phyloP scores from a whole-genome alignment of 2,113 vertebrate species.

The Cyphomyrus plagiostoma region DNA sequence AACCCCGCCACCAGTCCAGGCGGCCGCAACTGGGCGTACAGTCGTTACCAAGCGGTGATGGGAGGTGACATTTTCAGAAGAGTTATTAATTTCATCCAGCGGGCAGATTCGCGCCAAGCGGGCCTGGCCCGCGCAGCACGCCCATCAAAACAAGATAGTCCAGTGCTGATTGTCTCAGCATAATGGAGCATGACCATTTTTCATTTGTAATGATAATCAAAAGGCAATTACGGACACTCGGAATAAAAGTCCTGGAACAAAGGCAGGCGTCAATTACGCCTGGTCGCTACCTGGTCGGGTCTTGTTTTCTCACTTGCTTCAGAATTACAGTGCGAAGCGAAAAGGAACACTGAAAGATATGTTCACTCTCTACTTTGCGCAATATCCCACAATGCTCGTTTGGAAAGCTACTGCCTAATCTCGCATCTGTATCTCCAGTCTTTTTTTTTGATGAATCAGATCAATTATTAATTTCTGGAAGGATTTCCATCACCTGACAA shows the following conservation, averaged over 20 bases:
- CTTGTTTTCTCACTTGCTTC: background rate
- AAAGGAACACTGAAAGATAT: background rate
- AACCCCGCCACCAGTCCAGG: background rate
- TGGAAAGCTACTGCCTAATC: background rate
- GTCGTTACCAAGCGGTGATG: background rate
- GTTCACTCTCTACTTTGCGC: background rate
- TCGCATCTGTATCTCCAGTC: background rate
- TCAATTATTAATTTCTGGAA: background rate
- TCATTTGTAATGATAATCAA: slow-evolving; percentile 24
- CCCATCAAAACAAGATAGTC: background rate
- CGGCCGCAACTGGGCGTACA: background rate
- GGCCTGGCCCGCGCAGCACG: background rate
- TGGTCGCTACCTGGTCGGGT: no score
- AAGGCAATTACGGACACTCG: slow-evolving; percentile 15
- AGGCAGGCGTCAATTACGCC: slow-evolving; percentile 4
- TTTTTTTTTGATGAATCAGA: background rate
- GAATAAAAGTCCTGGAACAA: slow-evolving; percentile 15
- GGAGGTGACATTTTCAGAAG: background rate
- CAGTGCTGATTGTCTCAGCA: background rate
- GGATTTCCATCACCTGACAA: background rate
- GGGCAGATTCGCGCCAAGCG: background rate
- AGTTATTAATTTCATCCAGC: slow-evolving; percentile 4
- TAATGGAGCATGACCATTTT: slow-evolving; percentile 4
- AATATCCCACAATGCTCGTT: background rate
- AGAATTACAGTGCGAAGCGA: background rate